A percentile compares a stretch with the other conserved stretches of the same genome.
Evolutionary conservation across 2,113 vertebrate genomes (phyloP).

Genomic region (Syngnathus floridae): DNA sequence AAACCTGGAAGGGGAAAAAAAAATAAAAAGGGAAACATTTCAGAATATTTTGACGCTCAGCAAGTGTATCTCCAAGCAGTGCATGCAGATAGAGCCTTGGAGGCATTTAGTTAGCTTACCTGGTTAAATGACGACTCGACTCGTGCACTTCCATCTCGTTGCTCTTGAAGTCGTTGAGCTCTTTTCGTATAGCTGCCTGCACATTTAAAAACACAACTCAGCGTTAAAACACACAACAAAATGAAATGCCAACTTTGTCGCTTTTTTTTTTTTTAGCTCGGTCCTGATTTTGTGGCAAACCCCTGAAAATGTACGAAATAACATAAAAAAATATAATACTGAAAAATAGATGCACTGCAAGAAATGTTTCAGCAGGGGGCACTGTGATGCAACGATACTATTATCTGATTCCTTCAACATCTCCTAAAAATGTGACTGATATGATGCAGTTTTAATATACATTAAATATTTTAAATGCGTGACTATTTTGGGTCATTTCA

Average conservation of each 20-base stretch:
- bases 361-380: constrained; percentile 2
- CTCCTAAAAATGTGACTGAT: not conserved
- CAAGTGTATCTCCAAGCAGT: not conserved
- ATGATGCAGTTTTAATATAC: no score
- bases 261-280: constrained; percentile 10
- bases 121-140: constrained; percentile 97
- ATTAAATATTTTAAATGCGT: not conserved
- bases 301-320: not conserved
- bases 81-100: not conserved
- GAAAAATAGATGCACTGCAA: not conserved
- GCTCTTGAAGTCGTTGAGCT: constrained; percentile 98
- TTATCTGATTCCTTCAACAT: not conserved
- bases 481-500: not conserved
- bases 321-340: no score
- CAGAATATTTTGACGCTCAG: constrained; percentile 9
- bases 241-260: not conserved
- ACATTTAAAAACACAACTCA: constrained; percentile 12
- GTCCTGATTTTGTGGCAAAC: not conserved
- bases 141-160: constrained; percentile 98
- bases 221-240: constrained; percentile 22
- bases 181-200: constrained; percentile 95
- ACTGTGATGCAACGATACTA: not conserved
- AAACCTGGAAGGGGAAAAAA: constrained; percentile 73
- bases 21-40: not conserved
- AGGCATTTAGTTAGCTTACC: constrained; percentile 63